Percentiles rank a stretch among this genome's conserved stretches.
phyloP scores from a whole-genome alignment of 2,797 vertebrate species.

The Lophotriccus pileatus region DNA sequence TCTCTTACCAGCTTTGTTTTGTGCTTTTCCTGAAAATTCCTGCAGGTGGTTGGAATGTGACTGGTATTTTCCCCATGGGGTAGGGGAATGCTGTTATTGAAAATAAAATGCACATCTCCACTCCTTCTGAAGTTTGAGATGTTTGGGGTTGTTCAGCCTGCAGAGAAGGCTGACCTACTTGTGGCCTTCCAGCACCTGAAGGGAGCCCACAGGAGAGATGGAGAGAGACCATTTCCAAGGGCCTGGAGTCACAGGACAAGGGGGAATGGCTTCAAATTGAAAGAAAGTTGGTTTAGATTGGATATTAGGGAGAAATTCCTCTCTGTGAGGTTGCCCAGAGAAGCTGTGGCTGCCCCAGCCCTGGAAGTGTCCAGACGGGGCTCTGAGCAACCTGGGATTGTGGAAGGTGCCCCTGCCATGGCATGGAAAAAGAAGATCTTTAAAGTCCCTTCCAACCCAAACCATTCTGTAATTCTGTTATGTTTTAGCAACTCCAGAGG shows the following conservation, averaged over 20 bases:
- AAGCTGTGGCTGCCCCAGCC: background rate
- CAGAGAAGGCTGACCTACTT: background rate
- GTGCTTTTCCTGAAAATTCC: background rate
- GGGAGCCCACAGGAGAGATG: background rate
- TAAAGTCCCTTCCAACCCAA: background rate
- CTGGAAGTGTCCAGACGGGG: background rate
- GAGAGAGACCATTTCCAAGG: background rate
- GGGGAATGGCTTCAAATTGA: fast-evolving
- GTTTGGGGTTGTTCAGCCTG: background rate
- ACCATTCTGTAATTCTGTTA: background rate
- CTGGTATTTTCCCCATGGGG: fast-evolving
- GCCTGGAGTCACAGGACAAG: background rate
- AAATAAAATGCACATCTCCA: background rate
- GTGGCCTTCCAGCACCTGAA: background rate
- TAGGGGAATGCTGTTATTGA: background rate
- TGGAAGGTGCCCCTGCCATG: background rate
- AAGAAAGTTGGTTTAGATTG: fast-evolving
- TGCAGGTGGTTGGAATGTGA: background rate
- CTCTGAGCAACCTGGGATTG: fast-evolving
- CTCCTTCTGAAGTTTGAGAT: background rate
- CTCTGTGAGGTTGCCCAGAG: background rate
- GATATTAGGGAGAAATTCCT: fast-evolving
- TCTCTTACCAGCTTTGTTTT: background rate
- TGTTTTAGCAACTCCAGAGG: background rate
- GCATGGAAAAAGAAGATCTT: background rate